Evolutionary conservation across 2,888 invertebrate genomes (phyloP).

Genomic region (Bellardia bayeri): DNA sequence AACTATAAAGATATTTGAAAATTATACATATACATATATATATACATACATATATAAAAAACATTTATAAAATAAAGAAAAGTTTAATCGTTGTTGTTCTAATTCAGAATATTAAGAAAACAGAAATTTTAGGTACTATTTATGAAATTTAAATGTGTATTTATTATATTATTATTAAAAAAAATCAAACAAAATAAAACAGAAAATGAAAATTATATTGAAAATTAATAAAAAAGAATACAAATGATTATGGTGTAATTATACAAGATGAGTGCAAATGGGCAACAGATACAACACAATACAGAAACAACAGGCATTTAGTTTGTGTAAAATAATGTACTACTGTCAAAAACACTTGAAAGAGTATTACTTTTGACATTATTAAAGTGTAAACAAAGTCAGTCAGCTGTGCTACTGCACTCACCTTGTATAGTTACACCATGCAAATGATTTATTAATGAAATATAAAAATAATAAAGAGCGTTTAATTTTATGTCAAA

Average conservation of each 20-base stretch:
- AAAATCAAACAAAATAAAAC: slow-evolving; percentile 39
- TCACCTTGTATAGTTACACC: neutral
- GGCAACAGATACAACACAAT: too few species aligned
- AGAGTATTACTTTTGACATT: too few species aligned
- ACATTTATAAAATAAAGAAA: slow-evolving; percentile 52
- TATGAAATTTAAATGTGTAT: slow-evolving; percentile 70
- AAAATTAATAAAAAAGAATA: slow-evolving; percentile 30
- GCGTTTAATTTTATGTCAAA: neutral
- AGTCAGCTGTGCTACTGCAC: too few species aligned
- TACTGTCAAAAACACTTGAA: too few species aligned
- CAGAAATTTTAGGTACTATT: slow-evolving; percentile 66
- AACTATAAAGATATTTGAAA: slow-evolving; percentile 31
- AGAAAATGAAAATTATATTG: slow-evolving; percentile 47
- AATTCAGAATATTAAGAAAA: slow-evolving; percentile 44
- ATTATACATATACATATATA: slow-evolving; percentile 9
- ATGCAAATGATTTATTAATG: slow-evolving; percentile 11
- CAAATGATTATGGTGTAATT: too few species aligned
- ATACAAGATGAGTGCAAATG: too few species aligned
- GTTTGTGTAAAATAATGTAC: too few species aligned
- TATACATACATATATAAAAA: slow-evolving; percentile 10
- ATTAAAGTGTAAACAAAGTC: too few species aligned
- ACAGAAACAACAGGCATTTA: too few species aligned
- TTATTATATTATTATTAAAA: slow-evolving; percentile 60
- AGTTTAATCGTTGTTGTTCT: slow-evolving; percentile 65
- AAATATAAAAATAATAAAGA: slow-evolving; percentile 5